Base-by-base conservation (phyloP, 2,888 invertebrate species). In the Lasioglossum marginatum region DNA sequence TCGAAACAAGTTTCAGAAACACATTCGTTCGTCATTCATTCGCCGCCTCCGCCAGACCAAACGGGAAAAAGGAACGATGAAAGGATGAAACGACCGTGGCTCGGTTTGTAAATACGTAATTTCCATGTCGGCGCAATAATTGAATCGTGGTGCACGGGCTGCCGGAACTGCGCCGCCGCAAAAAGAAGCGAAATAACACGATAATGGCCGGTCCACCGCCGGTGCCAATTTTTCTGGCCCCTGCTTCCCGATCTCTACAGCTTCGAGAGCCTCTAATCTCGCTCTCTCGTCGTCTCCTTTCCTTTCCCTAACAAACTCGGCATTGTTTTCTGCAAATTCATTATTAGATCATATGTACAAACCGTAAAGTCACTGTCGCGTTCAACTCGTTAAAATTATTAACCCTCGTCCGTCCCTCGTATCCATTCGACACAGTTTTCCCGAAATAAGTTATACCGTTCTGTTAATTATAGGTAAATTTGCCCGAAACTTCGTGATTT, bases 1-100 rank as follows among this genome's bases (percentile, higher is more conserved):
- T 92, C 91, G 92, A 91, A 92, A 92, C 88, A 87, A 88, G 89
- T 90, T 92, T 93, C 81, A 79, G 77, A 79, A 89, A 87, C 86
- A 88, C 87, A 87, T 91, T 90, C 81, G 87, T 82, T 86, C 83
- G 75, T 81, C 87, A 87, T 89, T 90, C 90, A 90, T 89, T 81
- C 81, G 81, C 75, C 82, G 76, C 71, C 57, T 71, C 66, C 87
- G 87, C 88, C 81, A 52, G 57, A 37, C 60, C 37, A 19, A 48
- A 70, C 60, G 75, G 37, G 74, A 82, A 81, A 80, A 70, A 68
- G 34, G 37, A 71, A 57, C 52, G 63, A 72, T 79, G 70, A 73
- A 79, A 60, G 77, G 85, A 82, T 77, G 85, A 87, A 82, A 81
- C 79, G 77, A 72, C 66, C 71, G 80, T 68, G 77, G 60, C 16